Evolutionary conservation across 2,113 vertebrate species (phyloP), one percentile per base, ranked within the genome.

Genomic region (Stigmatopora nigra): DNA sequence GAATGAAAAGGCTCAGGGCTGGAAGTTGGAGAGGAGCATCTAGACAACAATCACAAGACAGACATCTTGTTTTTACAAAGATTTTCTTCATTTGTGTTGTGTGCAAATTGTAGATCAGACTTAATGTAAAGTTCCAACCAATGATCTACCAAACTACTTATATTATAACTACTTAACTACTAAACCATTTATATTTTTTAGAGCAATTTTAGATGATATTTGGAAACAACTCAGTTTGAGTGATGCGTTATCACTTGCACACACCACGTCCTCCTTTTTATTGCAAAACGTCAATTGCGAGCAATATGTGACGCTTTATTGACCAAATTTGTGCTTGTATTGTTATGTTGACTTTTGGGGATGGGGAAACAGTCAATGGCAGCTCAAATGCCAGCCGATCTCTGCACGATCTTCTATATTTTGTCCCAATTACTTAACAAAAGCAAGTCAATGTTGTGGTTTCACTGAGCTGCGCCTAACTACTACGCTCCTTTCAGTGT

Each of bases 1-100:
- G 86, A 1, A 88, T 79, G 75, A 88, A 82, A 59, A 90, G 86
- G 9, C 84, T 82, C 6, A 89, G 84, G 6, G 86, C 82, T 3
- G 77, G 78, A 69, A 89, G 72, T 53, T 79, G 66, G 1, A 86
- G 84, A n/a, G 68, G 67, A 0, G n/a, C 49, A 5, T 73, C 86
- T 88, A 70, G 41, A 67, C 67, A 53, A 13, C 14, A 13, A 51
- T 1, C 48, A 56, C 15, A 14, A 7, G 15, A 56, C 7, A 0
- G 2, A 55, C 22, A 25, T 56, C 14, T 31, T 13, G 1, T 16
- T 56, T 15, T 2, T 16, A 56, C 5, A 56, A 12, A 2, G 22
- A 13, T 25, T 56, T 6, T 25, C 22, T 25, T 25, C 22, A 31
- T 31, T 56, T 56, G 19, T 6, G 22, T 25, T 56, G 5, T 15